phyloP scores from a whole-genome alignment of 2,888 invertebrate species.

The Patella ulyssiponensis region DNA sequence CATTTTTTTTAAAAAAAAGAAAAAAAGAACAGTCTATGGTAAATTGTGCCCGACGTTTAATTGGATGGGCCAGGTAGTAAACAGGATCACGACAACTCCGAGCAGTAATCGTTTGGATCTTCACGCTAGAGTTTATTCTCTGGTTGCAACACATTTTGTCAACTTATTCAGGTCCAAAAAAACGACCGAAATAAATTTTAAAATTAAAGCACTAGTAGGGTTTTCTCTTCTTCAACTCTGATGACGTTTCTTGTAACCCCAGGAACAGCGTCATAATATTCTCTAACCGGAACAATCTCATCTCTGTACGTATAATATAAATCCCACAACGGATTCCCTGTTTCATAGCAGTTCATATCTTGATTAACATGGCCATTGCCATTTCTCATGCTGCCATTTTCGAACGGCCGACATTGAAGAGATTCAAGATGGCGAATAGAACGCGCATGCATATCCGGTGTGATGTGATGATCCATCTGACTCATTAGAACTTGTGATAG shows the following conservation, averaged over 20 bases:
- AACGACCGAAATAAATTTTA: too few relatives aligned
- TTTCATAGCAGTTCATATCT: not conserved
- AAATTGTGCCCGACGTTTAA: too few relatives aligned
- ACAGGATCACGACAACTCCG: too few relatives aligned
- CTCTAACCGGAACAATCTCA: constrained; percentile 4
- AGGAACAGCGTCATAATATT: constrained; percentile 3
- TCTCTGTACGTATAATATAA: not conserved
- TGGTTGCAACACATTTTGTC: too few relatives aligned
- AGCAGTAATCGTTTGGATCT: too few relatives aligned
- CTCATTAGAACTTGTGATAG: not conserved
- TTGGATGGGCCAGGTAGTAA: too few relatives aligned
- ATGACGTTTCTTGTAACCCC: not conserved
- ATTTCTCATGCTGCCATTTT: not conserved
- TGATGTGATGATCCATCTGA: constrained; percentile 2
- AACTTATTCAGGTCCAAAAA: too few relatives aligned
- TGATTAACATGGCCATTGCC: not conserved
- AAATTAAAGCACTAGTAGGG: not conserved
- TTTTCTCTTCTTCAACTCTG: not conserved
- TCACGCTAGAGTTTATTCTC: too few relatives aligned
- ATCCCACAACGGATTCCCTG: not conserved
- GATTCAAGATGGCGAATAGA: constrained; percentile 11
- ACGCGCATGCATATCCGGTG: not conserved
- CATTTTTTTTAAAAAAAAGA: too few relatives aligned
- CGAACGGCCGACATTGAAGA: constrained; percentile 1
- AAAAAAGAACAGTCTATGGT: too few relatives aligned